Percentiles rank a stretch among this genome's conserved stretches.
Conservation (phyloP, 2,113 vertebrate genomes). For the Dicerorhinus sumatrensis region DNA sequence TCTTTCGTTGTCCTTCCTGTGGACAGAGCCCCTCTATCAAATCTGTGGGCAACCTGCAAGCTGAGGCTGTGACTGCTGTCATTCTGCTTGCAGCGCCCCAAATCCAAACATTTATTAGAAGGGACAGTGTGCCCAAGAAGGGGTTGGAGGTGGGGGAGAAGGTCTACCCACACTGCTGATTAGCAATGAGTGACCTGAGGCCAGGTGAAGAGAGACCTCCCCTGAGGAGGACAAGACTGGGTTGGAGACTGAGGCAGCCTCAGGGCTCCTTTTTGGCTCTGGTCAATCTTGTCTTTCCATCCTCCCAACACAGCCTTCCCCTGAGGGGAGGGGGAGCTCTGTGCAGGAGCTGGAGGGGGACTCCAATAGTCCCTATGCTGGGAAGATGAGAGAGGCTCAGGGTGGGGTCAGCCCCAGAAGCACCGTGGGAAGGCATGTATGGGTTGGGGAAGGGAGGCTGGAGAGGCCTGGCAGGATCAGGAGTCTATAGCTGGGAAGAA, state of each 20-base stretch:
- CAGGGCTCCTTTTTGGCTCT: background rate
- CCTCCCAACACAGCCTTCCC: background rate
- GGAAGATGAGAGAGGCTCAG: background rate
- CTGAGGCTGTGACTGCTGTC: background rate
- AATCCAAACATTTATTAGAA: background rate
- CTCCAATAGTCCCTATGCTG: background rate
- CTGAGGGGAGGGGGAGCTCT: too few species aligned
- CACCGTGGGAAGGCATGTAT: fast-evolving
- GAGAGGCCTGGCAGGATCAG: background rate
- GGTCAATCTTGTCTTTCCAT: background rate
- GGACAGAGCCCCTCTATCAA: background rate
- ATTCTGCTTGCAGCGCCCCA: background rate
- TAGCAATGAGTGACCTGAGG: background rate
- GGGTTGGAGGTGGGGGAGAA: background rate
- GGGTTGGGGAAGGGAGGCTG: background rate
- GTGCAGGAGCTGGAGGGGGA: background rate
- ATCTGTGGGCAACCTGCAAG: too few species aligned
- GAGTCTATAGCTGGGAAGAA: background rate
- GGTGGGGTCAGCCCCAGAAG: background rate
- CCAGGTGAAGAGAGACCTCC: background rate
- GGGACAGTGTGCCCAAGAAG: background rate
- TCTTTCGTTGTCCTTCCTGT: background rate
- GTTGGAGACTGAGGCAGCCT: background rate
- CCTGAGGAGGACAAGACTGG: background rate
- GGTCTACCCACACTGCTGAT: background rate